Conservation (phyloP, 2,888 invertebrate species). For the Spicauda simplicius region DNA sequence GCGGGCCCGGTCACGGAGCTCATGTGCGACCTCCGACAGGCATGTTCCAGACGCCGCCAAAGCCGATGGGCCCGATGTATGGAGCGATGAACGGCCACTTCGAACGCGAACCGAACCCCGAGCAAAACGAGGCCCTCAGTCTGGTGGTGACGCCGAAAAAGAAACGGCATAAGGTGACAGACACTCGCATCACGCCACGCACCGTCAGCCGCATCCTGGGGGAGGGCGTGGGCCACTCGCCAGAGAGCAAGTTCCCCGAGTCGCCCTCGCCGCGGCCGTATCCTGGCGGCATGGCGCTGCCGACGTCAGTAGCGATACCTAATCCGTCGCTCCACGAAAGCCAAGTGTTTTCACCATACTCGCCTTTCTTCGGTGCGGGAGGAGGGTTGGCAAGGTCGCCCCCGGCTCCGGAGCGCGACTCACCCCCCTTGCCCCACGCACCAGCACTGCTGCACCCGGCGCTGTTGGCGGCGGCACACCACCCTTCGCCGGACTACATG, state of each 20-base stretch:
- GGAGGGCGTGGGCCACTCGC: constrained; percentile 90
- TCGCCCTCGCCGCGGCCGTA: constrained; percentile 91
- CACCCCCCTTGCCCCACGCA: constrained; percentile 93
- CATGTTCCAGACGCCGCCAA: constrained; percentile 94
- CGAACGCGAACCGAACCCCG: constrained; percentile 89
- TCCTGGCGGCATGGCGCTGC: constrained; percentile 94
- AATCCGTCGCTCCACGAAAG: constrained; percentile 98
- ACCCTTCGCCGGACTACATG: constrained; percentile 92
- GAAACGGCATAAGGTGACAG: constrained; percentile 98
- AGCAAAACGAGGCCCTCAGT: constrained; percentile 97
- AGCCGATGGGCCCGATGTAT: constrained; percentile 89
- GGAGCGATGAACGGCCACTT: constrained; percentile 86
- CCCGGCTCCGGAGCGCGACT: constrained; percentile 90
- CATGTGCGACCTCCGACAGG: constrained; percentile 87
- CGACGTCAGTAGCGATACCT: constrained; percentile 98
- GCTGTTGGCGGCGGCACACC: constrained; percentile 92
- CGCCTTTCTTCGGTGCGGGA: constrained; percentile 92
- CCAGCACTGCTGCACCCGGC: constrained; percentile 94
- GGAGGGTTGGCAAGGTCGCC: constrained; percentile 81
- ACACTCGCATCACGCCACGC: constrained; percentile 95
- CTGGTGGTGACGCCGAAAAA: constrained; percentile 98
- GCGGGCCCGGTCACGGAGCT: constrained; percentile 72
- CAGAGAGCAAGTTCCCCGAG: constrained; percentile 84
- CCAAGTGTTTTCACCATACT: constrained; percentile 96
- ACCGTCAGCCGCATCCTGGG: constrained; percentile 94